Evolutionary conservation across 2,113 vertebrate species (phyloP).

Genomic region (Ciconia boyciana): DNA sequence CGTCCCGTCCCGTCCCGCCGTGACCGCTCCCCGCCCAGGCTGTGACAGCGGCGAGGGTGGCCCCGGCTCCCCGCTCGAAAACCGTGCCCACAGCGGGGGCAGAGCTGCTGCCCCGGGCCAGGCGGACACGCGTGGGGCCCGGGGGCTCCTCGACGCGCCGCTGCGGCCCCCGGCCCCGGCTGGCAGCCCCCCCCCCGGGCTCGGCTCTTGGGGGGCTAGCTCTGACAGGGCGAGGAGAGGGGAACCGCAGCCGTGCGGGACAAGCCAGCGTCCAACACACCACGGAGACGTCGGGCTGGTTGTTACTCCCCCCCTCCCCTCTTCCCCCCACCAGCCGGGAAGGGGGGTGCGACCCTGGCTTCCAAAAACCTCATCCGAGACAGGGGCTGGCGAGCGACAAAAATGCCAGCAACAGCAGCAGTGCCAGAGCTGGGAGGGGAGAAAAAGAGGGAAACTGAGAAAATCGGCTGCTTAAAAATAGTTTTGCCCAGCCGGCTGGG

Average conservation of each 20-base stretch:
- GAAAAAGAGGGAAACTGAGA: not conserved
- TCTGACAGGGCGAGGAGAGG: accelerated
- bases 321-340: accelerated
- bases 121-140: not conserved
- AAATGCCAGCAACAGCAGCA: not conserved
- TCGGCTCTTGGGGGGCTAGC: not conserved
- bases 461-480: not conserved
- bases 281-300: no score
- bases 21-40: not conserved
- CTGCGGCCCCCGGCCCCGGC: no score
- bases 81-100: no score
- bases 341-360: not conserved
- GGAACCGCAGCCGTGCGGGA: not conserved
- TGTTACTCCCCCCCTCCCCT: no score
- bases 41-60: not conserved
- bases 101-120: not conserved
- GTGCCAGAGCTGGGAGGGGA: not conserved
- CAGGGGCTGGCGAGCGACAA: not conserved
- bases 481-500: not conserved
- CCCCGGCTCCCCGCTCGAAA: not conserved
- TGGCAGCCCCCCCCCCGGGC: no score
- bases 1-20: no score
- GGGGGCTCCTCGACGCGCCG: no score
- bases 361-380: not conserved
- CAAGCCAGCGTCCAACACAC: not conserved